Percentiles rank a stretch among this genome's conserved stretches.
Conservation (phyloP, 2,797 vertebrate species). For the Lepilemur ruficaudatus region DNA sequence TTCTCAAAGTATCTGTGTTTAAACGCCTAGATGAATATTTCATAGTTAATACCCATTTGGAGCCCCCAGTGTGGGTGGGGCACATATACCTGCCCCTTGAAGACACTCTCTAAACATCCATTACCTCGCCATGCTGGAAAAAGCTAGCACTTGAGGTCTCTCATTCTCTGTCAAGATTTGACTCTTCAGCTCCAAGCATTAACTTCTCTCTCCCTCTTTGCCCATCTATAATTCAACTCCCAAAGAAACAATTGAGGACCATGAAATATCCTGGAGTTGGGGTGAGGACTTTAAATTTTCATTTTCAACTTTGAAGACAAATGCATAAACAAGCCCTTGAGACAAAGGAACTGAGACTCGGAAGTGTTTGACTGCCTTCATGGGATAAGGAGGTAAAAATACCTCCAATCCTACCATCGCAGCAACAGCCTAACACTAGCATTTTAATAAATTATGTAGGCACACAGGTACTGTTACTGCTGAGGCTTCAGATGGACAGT, state of each 20-base stretch:
- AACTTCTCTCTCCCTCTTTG: background rate
- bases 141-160: rapidly evolving
- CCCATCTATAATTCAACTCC: background rate
- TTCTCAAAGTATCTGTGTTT: background rate
- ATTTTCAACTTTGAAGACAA: background rate
- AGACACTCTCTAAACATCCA: background rate
- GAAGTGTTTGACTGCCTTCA: background rate
- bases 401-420: too few relatives aligned
- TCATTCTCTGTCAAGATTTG: background rate
- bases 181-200: background rate
- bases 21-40: background rate
- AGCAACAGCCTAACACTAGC: background rate
- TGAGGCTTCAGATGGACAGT: background rate
- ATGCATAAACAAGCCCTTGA: background rate
- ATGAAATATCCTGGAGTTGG: too few relatives aligned
- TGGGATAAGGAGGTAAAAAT: background rate
- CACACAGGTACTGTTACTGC: too few relatives aligned
- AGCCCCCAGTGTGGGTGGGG: background rate
- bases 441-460: background rate
- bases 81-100: background rate
- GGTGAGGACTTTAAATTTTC: background rate
- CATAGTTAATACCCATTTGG: background rate
- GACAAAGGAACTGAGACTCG: background rate
- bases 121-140: background rate
- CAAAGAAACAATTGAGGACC: background rate